phyloP scores from a whole-genome alignment of 2,113 vertebrate genomes.

The Forbesichthys papilliferus region DNA sequence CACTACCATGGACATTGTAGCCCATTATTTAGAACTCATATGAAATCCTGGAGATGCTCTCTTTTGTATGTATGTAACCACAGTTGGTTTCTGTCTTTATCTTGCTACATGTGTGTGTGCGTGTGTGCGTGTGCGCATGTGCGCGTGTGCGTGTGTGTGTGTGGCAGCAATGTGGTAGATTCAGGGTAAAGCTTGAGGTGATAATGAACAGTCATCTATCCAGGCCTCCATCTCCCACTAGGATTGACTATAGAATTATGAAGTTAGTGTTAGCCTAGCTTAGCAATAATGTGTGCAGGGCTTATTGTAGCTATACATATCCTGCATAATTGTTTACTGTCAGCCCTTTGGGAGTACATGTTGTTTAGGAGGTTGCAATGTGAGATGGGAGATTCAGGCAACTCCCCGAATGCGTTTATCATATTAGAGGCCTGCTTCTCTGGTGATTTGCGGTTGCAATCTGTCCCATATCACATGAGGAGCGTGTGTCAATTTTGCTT shows the following conservation, averaged over 20 bases:
- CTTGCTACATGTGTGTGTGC: constrained; percentile 17
- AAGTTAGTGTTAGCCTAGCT: constrained; percentile 52
- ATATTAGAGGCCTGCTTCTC: background rate
- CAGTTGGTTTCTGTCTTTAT: background rate
- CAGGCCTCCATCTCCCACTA: constrained; percentile 52
- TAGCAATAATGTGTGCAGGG: constrained; percentile 9
- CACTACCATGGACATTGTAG: background rate
- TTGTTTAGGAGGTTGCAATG: background rate
- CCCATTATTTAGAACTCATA: too few relatives aligned
- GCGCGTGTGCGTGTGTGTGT: constrained; percentile 21
- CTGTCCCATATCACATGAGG: background rate
- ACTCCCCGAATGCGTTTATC: background rate
- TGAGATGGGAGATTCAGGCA: background rate
- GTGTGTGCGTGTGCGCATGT: constrained; percentile 24
- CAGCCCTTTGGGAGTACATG: background rate
- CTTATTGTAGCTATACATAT: background rate
- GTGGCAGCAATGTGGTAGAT: constrained; percentile 65
- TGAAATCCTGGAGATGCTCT: too few relatives aligned
- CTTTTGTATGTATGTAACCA: background rate
- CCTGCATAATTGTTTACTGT: constrained; percentile 14
- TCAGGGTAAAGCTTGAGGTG: constrained; percentile 64
- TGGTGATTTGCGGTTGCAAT: background rate
- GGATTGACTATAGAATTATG: constrained; percentile 55
- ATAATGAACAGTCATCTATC: constrained; percentile 70
- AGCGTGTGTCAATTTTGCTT: background rate